Evolutionary conservation across 2,797 vertebrate species (phyloP).

Genomic region (Pagetopsis macropterus): DNA sequence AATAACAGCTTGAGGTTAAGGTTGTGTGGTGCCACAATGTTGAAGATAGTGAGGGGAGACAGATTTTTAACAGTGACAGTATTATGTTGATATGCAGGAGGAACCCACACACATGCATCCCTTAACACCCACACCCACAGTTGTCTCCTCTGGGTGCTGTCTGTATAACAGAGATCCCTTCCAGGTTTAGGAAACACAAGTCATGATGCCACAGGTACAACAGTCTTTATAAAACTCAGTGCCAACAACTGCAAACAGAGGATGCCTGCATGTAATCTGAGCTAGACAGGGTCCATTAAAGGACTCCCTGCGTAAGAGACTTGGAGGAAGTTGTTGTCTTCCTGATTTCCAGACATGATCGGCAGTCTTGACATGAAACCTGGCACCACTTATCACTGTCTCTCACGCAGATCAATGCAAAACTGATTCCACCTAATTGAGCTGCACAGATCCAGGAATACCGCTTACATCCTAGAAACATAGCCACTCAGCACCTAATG

Average conservation of each 20-base stretch:
- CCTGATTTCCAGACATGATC: slow-evolving; percentile 47
- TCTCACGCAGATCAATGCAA: slow-evolving; percentile 69
- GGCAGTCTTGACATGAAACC: slow-evolving; percentile 51
- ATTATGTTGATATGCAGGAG: slow-evolving; percentile 53
- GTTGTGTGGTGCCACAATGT: slow-evolving; percentile 31
- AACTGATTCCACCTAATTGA: slow-evolving; percentile 57
- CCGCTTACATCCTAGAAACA: slow-evolving; percentile 39
- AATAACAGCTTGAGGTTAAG: slow-evolving; percentile 24
- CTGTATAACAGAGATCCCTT: slow-evolving; percentile 61
- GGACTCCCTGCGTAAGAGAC: slow-evolving; percentile 46
- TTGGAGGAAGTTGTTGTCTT: slow-evolving; percentile 49
- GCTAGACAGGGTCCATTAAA: slow-evolving; percentile 46
- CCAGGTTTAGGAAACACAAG: slow-evolving; percentile 55
- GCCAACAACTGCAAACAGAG: slow-evolving; percentile 11
- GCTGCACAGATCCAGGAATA: slow-evolving; percentile 57
- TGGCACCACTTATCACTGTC: slow-evolving; percentile 32
- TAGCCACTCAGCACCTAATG: slow-evolving; percentile 59
- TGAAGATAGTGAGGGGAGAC: slow-evolving; percentile 28
- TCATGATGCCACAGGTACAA: slow-evolving; percentile 31
- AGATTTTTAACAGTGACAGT: slow-evolving; percentile 60
- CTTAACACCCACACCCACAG: slow-evolving; percentile 12
- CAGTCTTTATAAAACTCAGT: slow-evolving; percentile 23
- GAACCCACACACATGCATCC: slow-evolving; percentile 24
- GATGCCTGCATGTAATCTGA: slow-evolving; percentile 42
- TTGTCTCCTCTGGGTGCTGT: slow-evolving; percentile 62